A percentile compares a stretch with the other conserved stretches of the same genome.
Conservation (phyloP, 2,888 invertebrate species). For the Mesochorus sp. region DNA sequence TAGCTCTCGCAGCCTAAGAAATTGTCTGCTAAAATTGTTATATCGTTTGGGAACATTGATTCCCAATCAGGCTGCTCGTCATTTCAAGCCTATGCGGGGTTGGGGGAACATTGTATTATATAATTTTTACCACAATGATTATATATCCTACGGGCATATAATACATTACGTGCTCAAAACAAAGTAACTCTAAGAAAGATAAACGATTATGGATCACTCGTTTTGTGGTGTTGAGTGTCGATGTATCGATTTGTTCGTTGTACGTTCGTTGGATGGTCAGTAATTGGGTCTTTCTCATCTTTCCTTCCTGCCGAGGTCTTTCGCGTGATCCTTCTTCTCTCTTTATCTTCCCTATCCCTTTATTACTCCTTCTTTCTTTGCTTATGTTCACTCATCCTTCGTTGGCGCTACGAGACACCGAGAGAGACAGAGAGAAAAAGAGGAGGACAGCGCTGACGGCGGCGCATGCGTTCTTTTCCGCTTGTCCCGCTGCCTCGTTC, state of each 20-base stretch:
- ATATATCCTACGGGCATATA: no score
- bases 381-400: not conserved
- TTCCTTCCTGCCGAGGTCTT: conserved; percentile 18
- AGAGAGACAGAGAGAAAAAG: conserved; percentile 58
- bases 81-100: no score
- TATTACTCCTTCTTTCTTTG: not conserved
- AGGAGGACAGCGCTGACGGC: conserved; percentile 38
- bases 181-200: no score
- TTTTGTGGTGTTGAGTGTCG: not conserved
- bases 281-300: conserved; percentile 30
- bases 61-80: no score
- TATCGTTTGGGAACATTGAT: no score
- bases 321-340: conserved; percentile 44
- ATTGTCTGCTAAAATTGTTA: no score
- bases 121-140: no score
- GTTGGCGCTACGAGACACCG: not conserved
- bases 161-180: no score
- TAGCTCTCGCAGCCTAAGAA: no score
- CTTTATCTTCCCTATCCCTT: conserved; percentile 37
- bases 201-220: conserved; percentile 15
- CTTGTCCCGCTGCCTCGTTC: conserved; percentile 48
- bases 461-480: conserved; percentile 47
- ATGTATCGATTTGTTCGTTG: conserved; percentile 36
- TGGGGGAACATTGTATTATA: no score
- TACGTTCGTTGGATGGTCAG: conserved; percentile 30